A percentile compares a stretch with the other conserved stretches of the same genome.
Conservation (phyloP, 2,797 vertebrate species). For the Miichthys miiuy region DNA sequence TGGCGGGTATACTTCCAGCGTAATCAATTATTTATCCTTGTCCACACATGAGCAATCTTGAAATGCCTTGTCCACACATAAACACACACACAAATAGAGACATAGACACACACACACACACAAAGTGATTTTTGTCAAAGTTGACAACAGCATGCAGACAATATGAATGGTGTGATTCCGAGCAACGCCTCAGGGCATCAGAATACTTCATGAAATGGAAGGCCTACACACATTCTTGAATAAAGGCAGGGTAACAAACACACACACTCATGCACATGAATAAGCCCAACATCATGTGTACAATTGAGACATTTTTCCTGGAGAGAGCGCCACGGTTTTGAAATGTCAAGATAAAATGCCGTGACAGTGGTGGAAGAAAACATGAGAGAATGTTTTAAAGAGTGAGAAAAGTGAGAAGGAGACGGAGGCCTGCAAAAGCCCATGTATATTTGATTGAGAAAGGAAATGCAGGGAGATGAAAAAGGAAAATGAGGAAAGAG, state of each 20-base stretch:
- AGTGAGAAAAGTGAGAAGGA: constrained; percentile 28
- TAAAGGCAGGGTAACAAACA: constrained; percentile 43
- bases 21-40: constrained; percentile 76
- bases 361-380: constrained; percentile 69
- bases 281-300: constrained; percentile 60
- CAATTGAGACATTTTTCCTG: constrained; percentile 75
- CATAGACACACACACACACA: constrained; percentile 12
- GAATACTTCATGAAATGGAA: constrained; percentile 60
- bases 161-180: constrained; percentile 67
- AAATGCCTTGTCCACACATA: constrained; percentile 39
- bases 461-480: constrained; percentile 71
- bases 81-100: constrained; percentile 40
- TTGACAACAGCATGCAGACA: constrained; percentile 55
- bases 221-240: constrained; percentile 62
- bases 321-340: constrained; percentile 62
- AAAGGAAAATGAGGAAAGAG: constrained; percentile 65
- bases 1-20: constrained; percentile 46
- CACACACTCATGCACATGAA: constrained; percentile 42
- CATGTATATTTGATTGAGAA: constrained; percentile 70
- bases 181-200: constrained; percentile 56
- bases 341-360: constrained; percentile 78
- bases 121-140: constrained; percentile 57
- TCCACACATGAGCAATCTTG: constrained; percentile 41
- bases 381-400: constrained; percentile 64
- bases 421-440: constrained; percentile 17